Percentiles rank a stretch among this genome's conserved stretches.
Evolutionary conservation across 2,113 vertebrate genomes (phyloP).

Genomic region (Calidris pugnax): DNA sequence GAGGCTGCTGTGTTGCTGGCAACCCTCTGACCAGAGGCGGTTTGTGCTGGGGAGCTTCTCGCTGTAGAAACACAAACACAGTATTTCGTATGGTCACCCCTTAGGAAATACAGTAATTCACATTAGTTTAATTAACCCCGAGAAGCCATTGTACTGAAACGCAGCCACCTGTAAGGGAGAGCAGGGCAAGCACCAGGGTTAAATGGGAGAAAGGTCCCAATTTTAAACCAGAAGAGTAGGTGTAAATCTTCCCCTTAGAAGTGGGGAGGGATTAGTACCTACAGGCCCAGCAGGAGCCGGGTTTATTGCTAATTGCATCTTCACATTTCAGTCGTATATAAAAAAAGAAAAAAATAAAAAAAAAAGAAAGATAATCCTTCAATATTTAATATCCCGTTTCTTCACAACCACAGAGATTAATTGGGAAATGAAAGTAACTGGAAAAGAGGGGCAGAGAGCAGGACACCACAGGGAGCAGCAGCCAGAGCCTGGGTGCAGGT

Average conservation of each 20-base stretch:
- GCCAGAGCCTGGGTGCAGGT: neutral
- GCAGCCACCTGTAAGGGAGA: neutral
- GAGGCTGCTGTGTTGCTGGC: neutral
- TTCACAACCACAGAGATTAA: neutral
- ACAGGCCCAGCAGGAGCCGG: neutral
- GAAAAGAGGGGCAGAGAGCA: neutral
- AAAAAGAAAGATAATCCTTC: neutral
- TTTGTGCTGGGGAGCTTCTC: neutral
- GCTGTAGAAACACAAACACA: neutral
- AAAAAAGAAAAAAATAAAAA: neutral
- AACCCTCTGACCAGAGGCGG: neutral
- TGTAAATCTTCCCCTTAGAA: neutral
- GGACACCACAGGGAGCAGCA: neutral
- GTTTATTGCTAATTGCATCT: neutral
- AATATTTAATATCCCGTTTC: neutral
- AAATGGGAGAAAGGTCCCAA: neutral
- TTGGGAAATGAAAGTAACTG: neutral
- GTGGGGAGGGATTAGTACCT: neutral
- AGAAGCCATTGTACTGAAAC: neutral
- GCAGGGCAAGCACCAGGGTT: neutral
- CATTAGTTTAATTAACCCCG: neutral
- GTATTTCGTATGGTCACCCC: neutral
- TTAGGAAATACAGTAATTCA: neutral
- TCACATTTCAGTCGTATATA: neutral
- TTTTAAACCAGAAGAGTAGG: neutral